These are phyloP conservation scores for Merodon equestris DNA, from an alignment of 2,888 invertebrate genomes.

Conservation along the genomic window DNA sequence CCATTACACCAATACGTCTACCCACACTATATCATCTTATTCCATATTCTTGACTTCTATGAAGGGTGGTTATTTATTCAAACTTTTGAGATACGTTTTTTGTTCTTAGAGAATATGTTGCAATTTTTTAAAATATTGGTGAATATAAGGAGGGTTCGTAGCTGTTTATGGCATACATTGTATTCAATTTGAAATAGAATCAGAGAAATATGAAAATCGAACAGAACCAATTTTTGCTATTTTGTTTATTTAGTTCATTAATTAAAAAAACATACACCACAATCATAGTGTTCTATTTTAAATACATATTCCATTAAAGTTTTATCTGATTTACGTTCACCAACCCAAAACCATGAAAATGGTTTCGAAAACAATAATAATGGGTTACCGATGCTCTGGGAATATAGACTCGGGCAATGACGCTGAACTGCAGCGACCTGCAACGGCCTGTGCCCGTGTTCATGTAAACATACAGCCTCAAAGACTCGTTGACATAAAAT, in stretches of 20 bases:
- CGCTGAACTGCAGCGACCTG: constrained; percentile 11
- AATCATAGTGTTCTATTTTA: too few relatives aligned
- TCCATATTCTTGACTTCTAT: constrained; percentile 40
- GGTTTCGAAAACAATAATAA: constrained; percentile 42
- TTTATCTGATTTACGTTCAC: constrained; percentile 48
- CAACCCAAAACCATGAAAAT: constrained; percentile 44
- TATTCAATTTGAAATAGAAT: constrained; percentile 63
- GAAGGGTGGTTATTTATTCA: constrained; percentile 27
- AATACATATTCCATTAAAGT: constrained; percentile 46
- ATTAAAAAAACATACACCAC: too few relatives aligned
- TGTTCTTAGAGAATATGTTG: constrained; percentile 60
- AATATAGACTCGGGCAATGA: not conserved
- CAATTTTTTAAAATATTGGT: constrained; percentile 56
- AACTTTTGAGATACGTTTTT: constrained; percentile 50
- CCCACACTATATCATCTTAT: constrained; percentile 10
- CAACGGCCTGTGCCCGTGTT: constrained; percentile 12
- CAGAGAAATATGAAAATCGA: not conserved
- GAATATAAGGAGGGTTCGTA: constrained; percentile 11
- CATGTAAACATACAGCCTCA: not conserved
- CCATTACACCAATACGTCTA: constrained; percentile 55
- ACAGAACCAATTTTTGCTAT: constrained; percentile 23
- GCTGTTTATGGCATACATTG: constrained; percentile 50
- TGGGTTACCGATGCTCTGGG: not conserved
- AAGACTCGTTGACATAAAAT: constrained; percentile 51
- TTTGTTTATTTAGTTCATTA: constrained; percentile 4